A percentile compares a stretch with the other conserved stretches of the same genome.
Evolutionary conservation across 2,797 vertebrate genomes (phyloP).

Genomic region (Gorsachius magnificus): DNA sequence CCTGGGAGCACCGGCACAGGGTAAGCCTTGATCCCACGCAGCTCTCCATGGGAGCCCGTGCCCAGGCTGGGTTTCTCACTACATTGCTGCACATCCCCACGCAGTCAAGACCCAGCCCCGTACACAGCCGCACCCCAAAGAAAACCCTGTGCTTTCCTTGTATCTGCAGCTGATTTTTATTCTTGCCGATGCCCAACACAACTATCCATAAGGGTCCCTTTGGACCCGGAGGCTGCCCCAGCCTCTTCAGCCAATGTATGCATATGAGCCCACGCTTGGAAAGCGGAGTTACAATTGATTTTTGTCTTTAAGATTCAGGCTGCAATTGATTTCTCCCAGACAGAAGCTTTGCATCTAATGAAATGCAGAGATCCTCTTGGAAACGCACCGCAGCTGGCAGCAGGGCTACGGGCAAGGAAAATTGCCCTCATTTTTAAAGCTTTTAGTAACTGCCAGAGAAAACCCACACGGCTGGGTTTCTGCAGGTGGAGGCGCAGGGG

Average conservation of each 20-base stretch:
- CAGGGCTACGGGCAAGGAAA: neutral
- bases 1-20: fast-evolving
- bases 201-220: neutral
- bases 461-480: neutral
- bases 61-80: neutral
- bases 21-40: neutral
- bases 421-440: constrained; percentile 3
- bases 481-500: neutral
- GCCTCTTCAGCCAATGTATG: neutral
- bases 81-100: neutral
- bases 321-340: constrained; percentile 39
- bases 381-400: neutral
- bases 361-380: neutral
- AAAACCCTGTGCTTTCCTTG: neutral
- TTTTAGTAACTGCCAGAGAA: neutral
- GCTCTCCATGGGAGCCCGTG: neutral
- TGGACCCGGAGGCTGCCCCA: neutral
- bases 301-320: constrained; percentile 47
- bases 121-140: neutral
- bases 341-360: constrained; percentile 16
- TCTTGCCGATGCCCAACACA: neutral
- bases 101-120: neutral
- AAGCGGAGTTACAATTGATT: constrained; percentile 11
- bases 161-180: neutral
- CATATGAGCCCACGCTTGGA: neutral